These are phyloP conservation scores for Cynopterus brachyotis DNA, from an alignment of 2,113 vertebrate genomes.

Conservation along the genomic window DNA sequence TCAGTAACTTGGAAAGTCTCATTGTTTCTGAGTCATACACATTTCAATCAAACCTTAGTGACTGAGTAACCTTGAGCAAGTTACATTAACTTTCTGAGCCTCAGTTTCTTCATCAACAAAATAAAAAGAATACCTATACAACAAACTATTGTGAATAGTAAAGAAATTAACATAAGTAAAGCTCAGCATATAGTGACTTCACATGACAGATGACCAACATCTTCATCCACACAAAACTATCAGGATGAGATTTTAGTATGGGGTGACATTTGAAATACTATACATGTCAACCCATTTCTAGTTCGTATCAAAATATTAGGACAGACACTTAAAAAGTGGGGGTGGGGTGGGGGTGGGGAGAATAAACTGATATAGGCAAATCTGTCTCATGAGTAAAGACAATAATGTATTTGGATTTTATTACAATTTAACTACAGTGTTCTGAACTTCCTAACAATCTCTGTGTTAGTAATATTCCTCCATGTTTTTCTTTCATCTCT, in stretches of 20 bases:
- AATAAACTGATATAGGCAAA: background rate
- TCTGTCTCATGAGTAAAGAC: background rate
- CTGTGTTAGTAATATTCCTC: too few species aligned
- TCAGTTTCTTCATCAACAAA: background rate
- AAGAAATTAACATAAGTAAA: background rate
- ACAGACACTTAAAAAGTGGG: background rate
- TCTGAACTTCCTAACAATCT: background rate
- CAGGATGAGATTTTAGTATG: background rate
- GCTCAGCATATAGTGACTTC: background rate
- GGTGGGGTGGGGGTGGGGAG: fast-evolving
- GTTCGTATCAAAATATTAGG: background rate
- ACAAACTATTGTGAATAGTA: background rate
- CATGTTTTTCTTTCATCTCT: background rate
- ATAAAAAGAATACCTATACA: background rate
- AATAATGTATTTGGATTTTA: background rate
- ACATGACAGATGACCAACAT: background rate
- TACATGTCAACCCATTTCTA: background rate
- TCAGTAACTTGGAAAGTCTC: conserved; percentile 19
- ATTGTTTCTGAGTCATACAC: background rate
- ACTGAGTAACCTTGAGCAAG: background rate
- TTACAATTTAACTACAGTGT: background rate
- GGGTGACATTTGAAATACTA: background rate
- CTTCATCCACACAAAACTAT: background rate
- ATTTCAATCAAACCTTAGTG: background rate
- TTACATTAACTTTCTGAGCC: background rate